phyloP scores from a whole-genome alignment of 2,113 vertebrate genomes.

The Pomatorhinus ruficollis region DNA sequence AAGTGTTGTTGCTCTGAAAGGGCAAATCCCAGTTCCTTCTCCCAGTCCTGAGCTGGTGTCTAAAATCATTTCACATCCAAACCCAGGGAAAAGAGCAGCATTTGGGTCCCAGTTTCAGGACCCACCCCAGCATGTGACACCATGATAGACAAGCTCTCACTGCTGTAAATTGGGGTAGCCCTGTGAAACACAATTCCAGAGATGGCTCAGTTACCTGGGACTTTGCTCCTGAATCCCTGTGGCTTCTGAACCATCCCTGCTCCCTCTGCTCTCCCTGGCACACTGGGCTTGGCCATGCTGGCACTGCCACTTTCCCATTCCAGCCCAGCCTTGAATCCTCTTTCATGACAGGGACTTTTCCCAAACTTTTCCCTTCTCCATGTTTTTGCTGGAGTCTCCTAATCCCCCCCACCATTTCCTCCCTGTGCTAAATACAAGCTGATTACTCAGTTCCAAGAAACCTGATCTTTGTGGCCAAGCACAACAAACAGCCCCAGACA shows the following conservation, averaged over 20 bases:
- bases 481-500: background rate
- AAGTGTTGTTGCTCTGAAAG: background rate
- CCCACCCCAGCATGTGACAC: background rate
- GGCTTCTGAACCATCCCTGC: background rate
- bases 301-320: background rate
- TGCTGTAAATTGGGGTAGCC: background rate
- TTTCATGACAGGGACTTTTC: background rate
- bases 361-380: background rate
- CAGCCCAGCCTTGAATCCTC: background rate
- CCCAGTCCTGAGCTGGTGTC: background rate
- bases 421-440: background rate
- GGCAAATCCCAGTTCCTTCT: background rate
- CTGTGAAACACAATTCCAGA: fast-evolving
- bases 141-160: background rate
- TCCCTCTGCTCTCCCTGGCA: background rate
- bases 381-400: background rate
- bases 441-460: constrained; percentile 24
- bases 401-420: background rate
- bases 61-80: background rate
- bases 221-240: background rate
- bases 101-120: background rate
- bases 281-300: background rate
- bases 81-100: background rate
- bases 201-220: background rate
- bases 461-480: background rate